A percentile compares a stretch with the other conserved stretches of the same genome.
Conservation (phyloP, 1,140 invertebrate genomes). For the Trachymyrmex septentrionalis region DNA sequence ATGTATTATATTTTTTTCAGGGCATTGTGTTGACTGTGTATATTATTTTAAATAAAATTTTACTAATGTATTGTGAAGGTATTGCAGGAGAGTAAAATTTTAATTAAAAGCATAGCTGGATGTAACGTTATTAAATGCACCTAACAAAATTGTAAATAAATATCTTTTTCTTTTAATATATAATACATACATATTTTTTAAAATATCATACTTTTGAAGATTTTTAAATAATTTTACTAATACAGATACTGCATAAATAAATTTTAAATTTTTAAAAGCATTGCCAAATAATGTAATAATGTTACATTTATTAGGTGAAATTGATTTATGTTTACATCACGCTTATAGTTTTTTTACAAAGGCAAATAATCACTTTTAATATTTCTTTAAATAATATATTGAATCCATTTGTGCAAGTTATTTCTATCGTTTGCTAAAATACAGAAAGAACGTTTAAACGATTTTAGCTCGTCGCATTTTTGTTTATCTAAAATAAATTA, state of each 20-base stretch:
- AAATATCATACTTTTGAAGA: too few species aligned
- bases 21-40: background rate
- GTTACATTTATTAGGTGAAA: background rate
- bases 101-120: background rate
- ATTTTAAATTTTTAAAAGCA: background rate
- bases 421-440: background rate
- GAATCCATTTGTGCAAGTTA: background rate
- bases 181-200: too few species aligned
- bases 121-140: background rate
- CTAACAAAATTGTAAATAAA: too few species aligned
- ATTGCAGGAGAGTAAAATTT: background rate
- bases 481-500: background rate
- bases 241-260: too few species aligned
- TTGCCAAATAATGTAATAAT: background rate
- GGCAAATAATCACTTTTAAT: background rate
- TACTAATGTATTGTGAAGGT: background rate
- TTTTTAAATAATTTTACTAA: too few species aligned
- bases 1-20: background rate
- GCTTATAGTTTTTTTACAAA: background rate
- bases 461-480: background rate
- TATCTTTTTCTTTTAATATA: too few species aligned
- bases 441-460: background rate
- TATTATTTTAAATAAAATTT: background rate
- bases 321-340: background rate
- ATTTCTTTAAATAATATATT: background rate